These are phyloP conservation scores for Microtus ochrogaster DNA, from an alignment of 2,113 vertebrate species.

Conservation along the genomic window DNA sequence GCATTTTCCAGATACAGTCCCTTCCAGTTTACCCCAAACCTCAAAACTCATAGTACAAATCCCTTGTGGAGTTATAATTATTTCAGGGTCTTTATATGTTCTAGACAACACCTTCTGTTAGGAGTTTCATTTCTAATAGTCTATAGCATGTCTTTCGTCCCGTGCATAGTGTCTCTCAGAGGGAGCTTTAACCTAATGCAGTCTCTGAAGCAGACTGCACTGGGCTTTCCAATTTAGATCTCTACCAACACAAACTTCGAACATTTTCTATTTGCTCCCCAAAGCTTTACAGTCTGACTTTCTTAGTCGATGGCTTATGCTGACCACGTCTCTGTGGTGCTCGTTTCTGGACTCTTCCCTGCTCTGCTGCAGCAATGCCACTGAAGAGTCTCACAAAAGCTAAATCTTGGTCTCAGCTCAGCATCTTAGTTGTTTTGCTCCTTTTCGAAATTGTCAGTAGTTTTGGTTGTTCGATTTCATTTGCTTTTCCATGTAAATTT, in stretches of 20 bases:
- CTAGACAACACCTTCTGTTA: background rate
- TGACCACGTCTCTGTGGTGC: background rate
- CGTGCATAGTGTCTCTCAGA: background rate
- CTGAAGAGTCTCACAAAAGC: background rate
- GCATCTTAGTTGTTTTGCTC: background rate
- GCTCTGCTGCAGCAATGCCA: background rate
- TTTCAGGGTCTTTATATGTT: conserved; percentile 24
- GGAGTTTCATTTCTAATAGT: background rate
- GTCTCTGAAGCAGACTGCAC: background rate
- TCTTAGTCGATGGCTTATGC: background rate
- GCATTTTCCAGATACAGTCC: background rate
- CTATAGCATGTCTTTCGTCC: background rate
- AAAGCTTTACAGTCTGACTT: background rate
- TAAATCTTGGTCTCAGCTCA: background rate
- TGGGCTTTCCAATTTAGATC: background rate
- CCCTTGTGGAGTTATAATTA: background rate
- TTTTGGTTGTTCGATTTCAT: background rate
- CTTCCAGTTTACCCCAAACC: background rate
- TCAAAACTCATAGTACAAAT: background rate
- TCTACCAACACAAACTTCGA: background rate
- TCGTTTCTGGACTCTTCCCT: background rate
- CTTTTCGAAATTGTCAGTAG: background rate
- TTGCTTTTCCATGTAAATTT: background rate
- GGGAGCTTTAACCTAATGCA: background rate
- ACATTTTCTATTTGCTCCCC: background rate